These are phyloP conservation scores for Drosophila prostipennis DNA, from an alignment of 2,888 invertebrate species.

Conservation along the genomic window DNA sequence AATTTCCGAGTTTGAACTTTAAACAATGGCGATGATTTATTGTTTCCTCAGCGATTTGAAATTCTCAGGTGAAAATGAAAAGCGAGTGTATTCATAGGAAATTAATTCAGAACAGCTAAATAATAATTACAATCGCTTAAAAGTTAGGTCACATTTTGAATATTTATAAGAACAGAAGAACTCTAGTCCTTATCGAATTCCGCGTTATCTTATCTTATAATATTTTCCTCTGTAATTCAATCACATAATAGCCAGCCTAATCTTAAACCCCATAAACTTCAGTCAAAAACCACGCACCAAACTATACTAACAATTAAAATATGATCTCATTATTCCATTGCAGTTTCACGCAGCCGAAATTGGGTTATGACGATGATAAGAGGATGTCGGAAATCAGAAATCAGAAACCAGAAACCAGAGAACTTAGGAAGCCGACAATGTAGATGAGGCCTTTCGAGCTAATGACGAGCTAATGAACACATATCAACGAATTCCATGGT, in stretches of 20 bases:
- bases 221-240: neutral
- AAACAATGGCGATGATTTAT: conserved; percentile 14
- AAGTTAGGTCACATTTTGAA: neutral
- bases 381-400: conserved; percentile 18
- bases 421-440: conserved; percentile 18
- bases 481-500: conserved; percentile 70
- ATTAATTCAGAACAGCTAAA: conserved; percentile 5
- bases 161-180: neutral
- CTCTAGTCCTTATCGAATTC: neutral
- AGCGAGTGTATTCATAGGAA: neutral
- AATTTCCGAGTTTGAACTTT: neutral
- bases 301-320: neutral
- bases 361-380: conserved; percentile 24
- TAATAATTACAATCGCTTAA: too few species aligned
- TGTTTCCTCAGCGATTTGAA: conserved; percentile 1
- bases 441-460: conserved; percentile 62
- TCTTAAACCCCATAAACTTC: conserved; percentile 2
- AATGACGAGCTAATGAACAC: conserved; percentile 62
- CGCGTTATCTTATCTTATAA: conserved; percentile 16
- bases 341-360: conserved; percentile 62
- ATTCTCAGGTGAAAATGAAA: conserved; percentile 9
- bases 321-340: conserved; percentile 3
- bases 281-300: conserved; percentile 4
- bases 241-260: conserved; percentile 8
- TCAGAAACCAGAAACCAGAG: neutral